Base-by-base conservation (phyloP, 2,797 vertebrate genomes). In the Diplodus sargus region DNA sequence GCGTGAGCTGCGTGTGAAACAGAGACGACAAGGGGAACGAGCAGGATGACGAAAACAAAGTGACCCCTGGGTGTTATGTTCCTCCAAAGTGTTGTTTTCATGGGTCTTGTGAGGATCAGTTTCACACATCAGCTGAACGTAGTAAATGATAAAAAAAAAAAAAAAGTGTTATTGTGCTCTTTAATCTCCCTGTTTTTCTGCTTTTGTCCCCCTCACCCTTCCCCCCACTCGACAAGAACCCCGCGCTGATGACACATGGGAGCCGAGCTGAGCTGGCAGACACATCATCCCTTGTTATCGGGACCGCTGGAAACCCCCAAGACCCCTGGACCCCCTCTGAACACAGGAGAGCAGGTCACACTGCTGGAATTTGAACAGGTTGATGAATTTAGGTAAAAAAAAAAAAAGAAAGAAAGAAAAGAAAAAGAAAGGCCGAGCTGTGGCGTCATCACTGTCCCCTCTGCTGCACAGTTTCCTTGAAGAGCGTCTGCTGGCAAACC, bases 111-210 rank as follows among this genome's bases (percentile, higher is more conserved):
- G 15, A 17, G 54, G 57, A 66, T 83, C 74, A 51, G 68, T 86
- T 89, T 84, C 79, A 76, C 67, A 78, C 4, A 15, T 42, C 51
- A 30, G 23, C 43, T 69, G 63, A 54, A 78, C 53, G 7, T 53
- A 70, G 77, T 64, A 81, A 79, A 85, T 60, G 56, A 87, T 87
- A 79, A 83, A 90, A 34, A 34, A 34, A 34, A 34, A 34, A 34
- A 34, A 87, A 88, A 88, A 76, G 85, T 67, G 89, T 87, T 89
- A 81, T 82, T 87, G 85, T 83, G 77, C 30, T 47, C 74, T 86
- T 88, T 93, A 87, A 93, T 93, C 89, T 89, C 78, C 77, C 76
- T 94, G 92, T 93, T 94, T 94, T 92, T 89, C 88, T 89, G 79
- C 81, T 74, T 58, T 82, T 76, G 78, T 83, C 69, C 82, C 76